These are phyloP conservation scores for Crocallis elinguaria DNA, from an alignment of 2,888 invertebrate genomes.

Conservation along the genomic window DNA sequence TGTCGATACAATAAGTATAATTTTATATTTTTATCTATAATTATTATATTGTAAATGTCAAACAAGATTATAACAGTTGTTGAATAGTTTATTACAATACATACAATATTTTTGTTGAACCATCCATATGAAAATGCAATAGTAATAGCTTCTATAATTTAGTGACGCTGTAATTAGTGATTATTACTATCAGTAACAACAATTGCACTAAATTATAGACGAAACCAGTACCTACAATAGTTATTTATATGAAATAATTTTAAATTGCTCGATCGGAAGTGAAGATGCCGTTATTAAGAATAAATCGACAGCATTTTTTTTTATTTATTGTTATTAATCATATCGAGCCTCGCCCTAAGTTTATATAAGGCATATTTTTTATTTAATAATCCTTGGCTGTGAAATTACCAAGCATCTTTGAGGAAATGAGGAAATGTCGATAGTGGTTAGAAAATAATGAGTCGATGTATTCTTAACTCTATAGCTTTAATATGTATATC, in stretches of 20 bases:
- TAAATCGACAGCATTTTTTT: conserved; percentile 60
- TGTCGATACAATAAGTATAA: conserved; percentile 50
- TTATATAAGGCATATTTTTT: conserved; percentile 35
- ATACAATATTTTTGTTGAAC: conserved; percentile 72
- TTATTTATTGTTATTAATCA: conserved; percentile 31
- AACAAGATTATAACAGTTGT: conserved; percentile 77
- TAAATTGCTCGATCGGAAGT: conserved; percentile 69
- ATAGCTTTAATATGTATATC: conserved; percentile 82
- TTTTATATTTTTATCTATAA: conserved; percentile 56
- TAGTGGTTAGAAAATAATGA: conserved; percentile 35
- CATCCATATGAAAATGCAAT: conserved; percentile 84
- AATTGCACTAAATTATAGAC: conserved; percentile 24
- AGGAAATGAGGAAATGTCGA: conserved; percentile 14
- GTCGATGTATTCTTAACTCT: conserved; percentile 75
- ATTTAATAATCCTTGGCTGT: conserved; percentile 41
- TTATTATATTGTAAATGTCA: conserved; percentile 77
- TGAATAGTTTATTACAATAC: conserved; percentile 80
- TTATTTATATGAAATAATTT: conserved; percentile 71
- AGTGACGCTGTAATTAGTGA: conserved; percentile 20
- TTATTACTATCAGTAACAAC: neutral
- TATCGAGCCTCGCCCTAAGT: conserved; percentile 26
- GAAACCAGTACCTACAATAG: conserved; percentile 76
- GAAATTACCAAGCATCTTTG: conserved; percentile 40
- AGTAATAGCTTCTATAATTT: conserved; percentile 57
- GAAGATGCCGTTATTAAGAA: conserved; percentile 57